Conservation (phyloP, 2,113 vertebrate genomes). For the Colossoma macropomum region DNA sequence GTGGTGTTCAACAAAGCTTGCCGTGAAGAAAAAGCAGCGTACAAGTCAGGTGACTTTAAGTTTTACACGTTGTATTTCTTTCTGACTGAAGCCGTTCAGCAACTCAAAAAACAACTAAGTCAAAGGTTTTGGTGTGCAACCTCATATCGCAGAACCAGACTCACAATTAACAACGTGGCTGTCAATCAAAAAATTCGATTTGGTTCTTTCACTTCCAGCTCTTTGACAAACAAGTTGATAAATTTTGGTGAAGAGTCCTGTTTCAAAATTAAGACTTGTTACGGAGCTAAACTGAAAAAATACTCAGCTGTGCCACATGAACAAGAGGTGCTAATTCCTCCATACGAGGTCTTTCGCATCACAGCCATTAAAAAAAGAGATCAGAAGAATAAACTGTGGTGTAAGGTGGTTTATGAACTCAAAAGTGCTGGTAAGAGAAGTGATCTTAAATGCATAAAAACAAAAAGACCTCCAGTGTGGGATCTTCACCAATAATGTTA, state of each 20-base stretch:
- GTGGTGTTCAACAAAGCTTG: neutral
- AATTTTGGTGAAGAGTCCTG: neutral
- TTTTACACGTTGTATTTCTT: constrained; percentile 9
- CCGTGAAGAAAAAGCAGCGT: neutral
- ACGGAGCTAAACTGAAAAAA: neutral
- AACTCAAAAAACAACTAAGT: neutral
- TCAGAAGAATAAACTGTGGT: neutral
- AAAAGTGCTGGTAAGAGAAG: neutral
- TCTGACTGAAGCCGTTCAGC: neutral
- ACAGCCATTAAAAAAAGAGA: neutral
- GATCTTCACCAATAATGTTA: neutral
- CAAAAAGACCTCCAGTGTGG: neutral
- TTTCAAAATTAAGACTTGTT: neutral
- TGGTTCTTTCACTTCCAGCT: neutral
- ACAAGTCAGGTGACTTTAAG: neutral
- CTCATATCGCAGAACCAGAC: neutral
- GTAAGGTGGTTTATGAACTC: neutral
- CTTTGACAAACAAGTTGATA: neutral
- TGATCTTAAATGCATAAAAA: neutral
- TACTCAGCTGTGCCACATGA: neutral
- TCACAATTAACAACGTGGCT: neutral
- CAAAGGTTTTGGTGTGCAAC: neutral
- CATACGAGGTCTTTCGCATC: neutral
- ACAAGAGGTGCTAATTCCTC: neutral
- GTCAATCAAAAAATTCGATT: neutral